Evolutionary conservation across 2,888 invertebrate genomes (phyloP), one percentile per base, ranked within the genome.

Genomic region (Gortyna flavago): DNA sequence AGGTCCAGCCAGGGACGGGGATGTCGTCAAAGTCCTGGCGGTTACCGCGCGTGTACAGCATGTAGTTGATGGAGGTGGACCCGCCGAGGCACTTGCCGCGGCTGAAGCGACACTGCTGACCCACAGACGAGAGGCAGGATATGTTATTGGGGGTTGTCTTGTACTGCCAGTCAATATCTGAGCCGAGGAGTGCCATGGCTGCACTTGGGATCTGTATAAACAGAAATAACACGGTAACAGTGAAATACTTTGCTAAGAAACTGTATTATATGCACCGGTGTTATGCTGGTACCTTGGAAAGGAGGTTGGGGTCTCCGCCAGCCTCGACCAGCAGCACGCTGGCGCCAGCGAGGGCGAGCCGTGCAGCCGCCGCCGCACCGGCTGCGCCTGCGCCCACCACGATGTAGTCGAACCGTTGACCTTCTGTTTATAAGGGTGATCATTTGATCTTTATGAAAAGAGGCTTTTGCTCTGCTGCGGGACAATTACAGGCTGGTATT

Each of bases 311-410:
- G 54, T 92, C 87, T 0, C 90, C 92, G 0, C 95, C 95, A 0
- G 95, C 95, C 83, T 95, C 95, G 6, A 94, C 64, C 57, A 95
- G 91, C 85, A 95, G 87, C 73, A 94, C 94, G 21, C 74, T 29
- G 29, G 70, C 65, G 0, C 93, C 93, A 1, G 92, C 90, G 51
- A 90, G 90, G n/a, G 94, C 92, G 25, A 95, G 92, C 13, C 94
- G 88, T 69, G 92, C 91, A 18, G 93, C 95, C 81, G 75, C 91
- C 75, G 90, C 93, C 41, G 90, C 73, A 2, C 95, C 95, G 0
- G 89, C 94, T 0, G 93, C 94, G 32, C 96, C 96, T n/a, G 94
- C 95, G 18, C 97, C 97, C 66, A 97, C 95, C 72, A 97, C 95
- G 48, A 97, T 93, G 90, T 97, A 97, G 81, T 97, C 97, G 85